Evolutionary conservation across 2,113 vertebrate genomes (phyloP).

Genomic region (Hypanus sabinus): DNA sequence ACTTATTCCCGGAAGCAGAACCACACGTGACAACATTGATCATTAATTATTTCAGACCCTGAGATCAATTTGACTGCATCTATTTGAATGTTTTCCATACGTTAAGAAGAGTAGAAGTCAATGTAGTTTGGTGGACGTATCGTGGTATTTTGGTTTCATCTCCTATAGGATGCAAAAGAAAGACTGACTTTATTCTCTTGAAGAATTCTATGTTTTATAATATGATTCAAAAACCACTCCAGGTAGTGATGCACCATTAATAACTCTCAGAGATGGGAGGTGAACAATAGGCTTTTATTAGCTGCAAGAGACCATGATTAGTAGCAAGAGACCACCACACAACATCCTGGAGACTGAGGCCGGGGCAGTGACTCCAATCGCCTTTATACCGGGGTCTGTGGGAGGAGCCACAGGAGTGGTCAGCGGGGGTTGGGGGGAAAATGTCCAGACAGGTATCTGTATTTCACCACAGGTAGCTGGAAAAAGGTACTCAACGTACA

Average conservation of each 20-base stretch:
- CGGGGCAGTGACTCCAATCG: too few species aligned
- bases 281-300: too few species aligned
- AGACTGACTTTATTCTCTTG: background rate
- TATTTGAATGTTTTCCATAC: slow-evolving; percentile 77
- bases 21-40: slow-evolving; percentile 80
- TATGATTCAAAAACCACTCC: background rate
- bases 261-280: too few species aligned
- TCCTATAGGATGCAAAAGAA: background rate
- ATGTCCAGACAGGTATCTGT: too few species aligned
- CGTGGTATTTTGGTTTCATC: background rate
- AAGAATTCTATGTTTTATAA: background rate
- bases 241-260: too few species aligned
- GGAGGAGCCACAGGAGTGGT: too few species aligned
- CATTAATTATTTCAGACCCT: slow-evolving; percentile 79
- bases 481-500: background rate
- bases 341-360: too few species aligned
- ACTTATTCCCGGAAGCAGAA: slow-evolving; percentile 84
- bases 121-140: background rate
- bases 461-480: background rate
- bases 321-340: too few species aligned
- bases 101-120: slow-evolving; percentile 54
- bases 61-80: slow-evolving; percentile 79
- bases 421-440: too few species aligned
- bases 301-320: too few species aligned
- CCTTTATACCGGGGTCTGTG: too few species aligned